Percentiles rank a stretch among this genome's conserved stretches.
Evolutionary conservation across 2,888 invertebrate species (phyloP).

Genomic region (Apamea epomidion): DNA sequence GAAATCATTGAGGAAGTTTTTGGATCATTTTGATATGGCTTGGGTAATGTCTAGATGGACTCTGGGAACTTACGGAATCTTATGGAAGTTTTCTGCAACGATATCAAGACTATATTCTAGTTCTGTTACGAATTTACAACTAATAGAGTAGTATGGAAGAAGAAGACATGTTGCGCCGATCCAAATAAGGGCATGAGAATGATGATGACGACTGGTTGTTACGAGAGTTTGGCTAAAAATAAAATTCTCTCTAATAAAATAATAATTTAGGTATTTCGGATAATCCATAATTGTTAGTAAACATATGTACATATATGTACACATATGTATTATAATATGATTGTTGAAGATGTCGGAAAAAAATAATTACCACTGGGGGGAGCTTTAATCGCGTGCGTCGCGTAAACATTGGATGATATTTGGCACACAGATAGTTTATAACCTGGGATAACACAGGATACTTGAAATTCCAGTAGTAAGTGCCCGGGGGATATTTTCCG

Average conservation of each 20-base stretch:
- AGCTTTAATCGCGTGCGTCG: background rate
- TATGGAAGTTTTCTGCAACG: background rate
- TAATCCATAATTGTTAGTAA: too few relatives aligned
- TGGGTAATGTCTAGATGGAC: constrained; percentile 41
- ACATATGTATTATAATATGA: too few relatives aligned
- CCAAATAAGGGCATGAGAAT: too few relatives aligned
- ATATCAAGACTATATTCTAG: background rate
- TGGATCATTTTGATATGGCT: constrained; percentile 57
- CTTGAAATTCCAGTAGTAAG: background rate
- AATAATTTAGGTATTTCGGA: background rate
- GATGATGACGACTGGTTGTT: background rate
- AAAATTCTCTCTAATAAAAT: background rate
- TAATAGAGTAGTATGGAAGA: background rate
- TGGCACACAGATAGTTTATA: background rate
- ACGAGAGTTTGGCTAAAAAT: background rate
- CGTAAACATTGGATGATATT: background rate
- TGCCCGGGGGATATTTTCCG: background rate
- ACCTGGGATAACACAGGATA: background rate
- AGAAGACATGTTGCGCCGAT: background rate
- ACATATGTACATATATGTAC: too few relatives aligned
- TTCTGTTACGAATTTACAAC: background rate
- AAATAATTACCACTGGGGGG: background rate
- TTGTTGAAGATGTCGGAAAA: background rate
- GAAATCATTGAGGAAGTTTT: constrained; percentile 68
- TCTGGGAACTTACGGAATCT: constrained; percentile 39